Conservation (phyloP, 2,888 invertebrate genomes). For the Diarsia dahlii region DNA sequence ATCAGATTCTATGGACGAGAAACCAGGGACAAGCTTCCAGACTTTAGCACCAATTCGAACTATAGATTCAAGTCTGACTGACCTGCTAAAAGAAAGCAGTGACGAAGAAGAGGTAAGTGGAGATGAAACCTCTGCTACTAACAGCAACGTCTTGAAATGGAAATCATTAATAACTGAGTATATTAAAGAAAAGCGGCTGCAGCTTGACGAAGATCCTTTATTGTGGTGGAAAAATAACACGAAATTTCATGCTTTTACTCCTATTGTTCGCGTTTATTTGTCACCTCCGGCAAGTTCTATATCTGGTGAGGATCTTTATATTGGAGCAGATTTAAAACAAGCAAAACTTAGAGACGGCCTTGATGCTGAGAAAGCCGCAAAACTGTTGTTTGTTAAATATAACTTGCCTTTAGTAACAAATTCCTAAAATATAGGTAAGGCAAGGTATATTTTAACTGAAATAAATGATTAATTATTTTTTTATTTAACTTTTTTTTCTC, state of each 20-base stretch:
- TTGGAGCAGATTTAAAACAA: slow-evolving; percentile 6
- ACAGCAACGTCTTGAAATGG: slow-evolving; percentile 18
- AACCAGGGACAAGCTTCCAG: slow-evolving; percentile 17
- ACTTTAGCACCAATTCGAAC: not conserved
- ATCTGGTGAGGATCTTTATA: slow-evolving; percentile 8
- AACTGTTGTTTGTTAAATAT: slow-evolving; percentile 32
- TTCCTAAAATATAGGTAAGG: not conserved
- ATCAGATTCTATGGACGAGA: not conserved
- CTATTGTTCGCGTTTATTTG: slow-evolving; percentile 31
- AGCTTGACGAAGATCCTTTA: slow-evolving; percentile 22
- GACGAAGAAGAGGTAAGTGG: slow-evolving; percentile 26
- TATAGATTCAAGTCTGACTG: slow-evolving; percentile 21
- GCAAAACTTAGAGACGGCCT: not conserved
- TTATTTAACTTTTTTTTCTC: no score
- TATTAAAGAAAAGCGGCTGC: slow-evolving; percentile 26
- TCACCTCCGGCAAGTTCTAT: slow-evolving; percentile 15
- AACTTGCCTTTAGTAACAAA: slow-evolving; percentile 20
- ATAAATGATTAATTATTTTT: not conserved
- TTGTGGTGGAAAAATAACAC: slow-evolving; percentile 34
- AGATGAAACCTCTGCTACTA: not conserved
- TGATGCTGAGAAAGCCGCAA: slow-evolving; percentile 17
- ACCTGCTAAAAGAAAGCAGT: slow-evolving; percentile 3
- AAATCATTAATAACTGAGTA: slow-evolving; percentile 32
- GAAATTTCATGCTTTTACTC: slow-evolving; percentile 24
- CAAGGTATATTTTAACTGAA: not conserved